Conservation (phyloP, 2,113 vertebrate species). For the Zosterops pallidus region DNA sequence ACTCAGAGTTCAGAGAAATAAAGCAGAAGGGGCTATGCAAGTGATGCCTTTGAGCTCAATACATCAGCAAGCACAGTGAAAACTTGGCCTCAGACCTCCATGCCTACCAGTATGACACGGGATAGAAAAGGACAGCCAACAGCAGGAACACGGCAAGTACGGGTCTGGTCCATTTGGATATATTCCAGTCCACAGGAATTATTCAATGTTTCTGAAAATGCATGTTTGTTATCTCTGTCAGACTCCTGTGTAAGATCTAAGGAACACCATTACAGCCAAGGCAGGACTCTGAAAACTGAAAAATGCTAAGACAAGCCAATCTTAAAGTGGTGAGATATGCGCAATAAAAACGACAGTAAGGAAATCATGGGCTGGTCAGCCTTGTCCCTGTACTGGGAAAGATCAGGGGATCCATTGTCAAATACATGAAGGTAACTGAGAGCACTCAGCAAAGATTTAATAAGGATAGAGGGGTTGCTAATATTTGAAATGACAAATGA, state of each 20-base stretch:
- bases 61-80: neutral
- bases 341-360: neutral
- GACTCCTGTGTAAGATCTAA: neutral
- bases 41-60: neutral
- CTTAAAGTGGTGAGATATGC: neutral
- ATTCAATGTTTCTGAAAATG: neutral
- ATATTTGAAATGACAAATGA: accelerated
- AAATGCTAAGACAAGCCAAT: neutral
- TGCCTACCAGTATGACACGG: accelerated
- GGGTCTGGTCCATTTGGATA: neutral
- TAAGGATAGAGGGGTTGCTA: neutral
- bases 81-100: neutral
- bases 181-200: neutral
- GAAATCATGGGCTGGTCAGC: neutral
- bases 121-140: neutral
- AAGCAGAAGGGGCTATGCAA: neutral
- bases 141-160: neutral
- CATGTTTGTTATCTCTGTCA: neutral
- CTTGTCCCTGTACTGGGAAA: neutral
- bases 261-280: neutral
- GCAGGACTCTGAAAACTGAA: neutral
- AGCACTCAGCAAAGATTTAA: neutral
- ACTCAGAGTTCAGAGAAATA: neutral
- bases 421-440: neutral
- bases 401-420: neutral